Base-by-base conservation (phyloP, 2,888 invertebrate genomes). In the Coleophora flavipennella region DNA sequence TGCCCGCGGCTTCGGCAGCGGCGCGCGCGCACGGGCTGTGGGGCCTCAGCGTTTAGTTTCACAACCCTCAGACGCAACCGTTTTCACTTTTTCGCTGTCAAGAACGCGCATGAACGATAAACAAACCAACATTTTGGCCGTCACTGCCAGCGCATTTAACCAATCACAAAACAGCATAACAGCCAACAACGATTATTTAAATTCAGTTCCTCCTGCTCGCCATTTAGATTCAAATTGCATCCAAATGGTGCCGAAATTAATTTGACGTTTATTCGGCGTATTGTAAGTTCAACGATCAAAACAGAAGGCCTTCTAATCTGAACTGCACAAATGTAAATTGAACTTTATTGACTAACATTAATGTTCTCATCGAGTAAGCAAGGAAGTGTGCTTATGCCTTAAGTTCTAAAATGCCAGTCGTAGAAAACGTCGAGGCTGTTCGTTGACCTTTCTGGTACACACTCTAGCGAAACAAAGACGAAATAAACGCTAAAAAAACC, bases 1-100 rank as follows among this genome's bases (percentile, higher is more conserved):
- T 29, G 10, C 29, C 10, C 4, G 11, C 7, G 29, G 29, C 45
- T 46, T 47, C 63, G 51, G 11, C 7, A 10, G 29, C 45, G 46
- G 48, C 63, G 51, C 49, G 43, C 53, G 60, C 62, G 62, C 67
- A 61, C 6, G 6, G 20, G 67, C 48, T 47, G 36, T 56, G 57
- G 57, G 61, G 67, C 68, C 59, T 56, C 62, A 59, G 55, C 68
- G 69, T 69, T 67, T 64, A 70, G 73, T 83, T 81, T 80, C 83
- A 73, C 80, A 83, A 83, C 71, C 62, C 62, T 54, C 76, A 75
- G 69, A 72, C 73, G 67, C 65, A 68, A 67, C 69, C 78, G 83
- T 83, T 83, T 84, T 84, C 84, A 84, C 84, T 84, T 84, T 83
- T 84, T 84, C 79, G 80, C 81, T 83, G 84, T 83, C 83, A 84